A percentile compares a stretch with the other conserved stretches of the same genome.
Evolutionary conservation across 2,797 vertebrate species (phyloP).

Genomic region (Propithecus perrieri): DNA sequence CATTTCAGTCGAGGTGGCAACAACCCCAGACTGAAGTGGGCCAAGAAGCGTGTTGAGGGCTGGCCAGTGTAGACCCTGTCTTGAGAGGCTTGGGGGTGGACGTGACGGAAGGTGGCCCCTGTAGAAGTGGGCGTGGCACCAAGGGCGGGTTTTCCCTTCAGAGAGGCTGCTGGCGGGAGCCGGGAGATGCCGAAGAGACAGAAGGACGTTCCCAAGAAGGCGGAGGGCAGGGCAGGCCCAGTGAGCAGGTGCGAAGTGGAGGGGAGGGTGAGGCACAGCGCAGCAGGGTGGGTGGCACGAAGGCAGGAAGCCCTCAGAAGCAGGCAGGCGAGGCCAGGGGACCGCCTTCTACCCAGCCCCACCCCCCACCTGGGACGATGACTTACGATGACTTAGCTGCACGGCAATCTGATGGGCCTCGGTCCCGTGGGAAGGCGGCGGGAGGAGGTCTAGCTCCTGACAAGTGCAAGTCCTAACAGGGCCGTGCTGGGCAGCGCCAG

Average conservation of each 20-base stretch:
- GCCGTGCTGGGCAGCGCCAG: accelerated
- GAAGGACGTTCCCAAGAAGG: not conserved
- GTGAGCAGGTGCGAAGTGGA: not conserved
- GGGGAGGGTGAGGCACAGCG: not conserved
- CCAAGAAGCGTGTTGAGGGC: not conserved
- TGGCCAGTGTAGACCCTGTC: accelerated
- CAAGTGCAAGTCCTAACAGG: not conserved
- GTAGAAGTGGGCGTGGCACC: not conserved
- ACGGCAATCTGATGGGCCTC: not conserved
- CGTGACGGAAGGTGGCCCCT: not conserved
- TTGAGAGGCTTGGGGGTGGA: accelerated
- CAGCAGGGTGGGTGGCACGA: not conserved
- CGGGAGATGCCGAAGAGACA: accelerated
- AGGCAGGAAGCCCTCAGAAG: not conserved
- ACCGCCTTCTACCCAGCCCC: not conserved
- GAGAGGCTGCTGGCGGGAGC: not conserved
- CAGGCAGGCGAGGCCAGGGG: not conserved
- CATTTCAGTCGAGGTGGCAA: accelerated
- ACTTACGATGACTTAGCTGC: not conserved
- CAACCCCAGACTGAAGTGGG: no score
- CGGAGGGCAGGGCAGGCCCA: not conserved
- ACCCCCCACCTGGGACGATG: not conserved
- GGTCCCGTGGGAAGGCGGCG: not conserved
- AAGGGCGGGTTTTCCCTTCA: no score
- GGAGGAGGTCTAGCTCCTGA: not conserved